Conservation (phyloP, 2,888 invertebrate genomes). For the Dicyrtoma fusca region DNA sequence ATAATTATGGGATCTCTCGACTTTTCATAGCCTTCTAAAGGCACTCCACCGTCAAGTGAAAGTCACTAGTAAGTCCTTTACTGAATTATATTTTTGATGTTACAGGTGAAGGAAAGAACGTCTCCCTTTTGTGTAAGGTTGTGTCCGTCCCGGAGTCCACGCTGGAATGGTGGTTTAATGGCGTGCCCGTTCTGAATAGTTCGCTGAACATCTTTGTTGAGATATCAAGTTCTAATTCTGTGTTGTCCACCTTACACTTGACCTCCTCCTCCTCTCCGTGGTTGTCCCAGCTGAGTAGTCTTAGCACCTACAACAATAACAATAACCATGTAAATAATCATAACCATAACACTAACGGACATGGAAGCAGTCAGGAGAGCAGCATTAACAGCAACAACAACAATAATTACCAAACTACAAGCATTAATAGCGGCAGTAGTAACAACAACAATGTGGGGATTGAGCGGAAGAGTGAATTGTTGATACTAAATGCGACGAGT, state of each 20-base stretch:
- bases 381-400: neutral
- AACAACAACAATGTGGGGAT: conserved; percentile 56
- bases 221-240: conserved; percentile 42
- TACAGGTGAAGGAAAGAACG: conserved; percentile 71
- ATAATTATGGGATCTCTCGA: too few relatives aligned
- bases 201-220: conserved; percentile 55
- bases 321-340: neutral
- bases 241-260: conserved; percentile 13
- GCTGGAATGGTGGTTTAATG: conserved; percentile 82
- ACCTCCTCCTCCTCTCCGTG: conserved; percentile 6
- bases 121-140: conserved; percentile 78
- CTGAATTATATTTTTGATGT: conserved; percentile 19
- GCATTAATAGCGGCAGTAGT: conserved; percentile 21
- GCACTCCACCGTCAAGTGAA: too few relatives aligned
- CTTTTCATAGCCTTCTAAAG: too few relatives aligned
- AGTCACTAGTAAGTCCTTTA: too few relatives aligned
- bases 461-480: conserved; percentile 77
- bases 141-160: conserved; percentile 80
- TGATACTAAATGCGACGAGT: conserved; percentile 74
- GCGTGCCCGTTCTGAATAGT: conserved; percentile 58
- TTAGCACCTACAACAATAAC: neutral
- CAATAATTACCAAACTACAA: neutral
- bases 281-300: neutral
- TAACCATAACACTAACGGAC: neutral
- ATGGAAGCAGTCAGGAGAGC: too few relatives aligned